These are phyloP conservation scores for Alcis repandata DNA, from an alignment of 2,888 invertebrate genomes.

Conservation along the genomic window DNA sequence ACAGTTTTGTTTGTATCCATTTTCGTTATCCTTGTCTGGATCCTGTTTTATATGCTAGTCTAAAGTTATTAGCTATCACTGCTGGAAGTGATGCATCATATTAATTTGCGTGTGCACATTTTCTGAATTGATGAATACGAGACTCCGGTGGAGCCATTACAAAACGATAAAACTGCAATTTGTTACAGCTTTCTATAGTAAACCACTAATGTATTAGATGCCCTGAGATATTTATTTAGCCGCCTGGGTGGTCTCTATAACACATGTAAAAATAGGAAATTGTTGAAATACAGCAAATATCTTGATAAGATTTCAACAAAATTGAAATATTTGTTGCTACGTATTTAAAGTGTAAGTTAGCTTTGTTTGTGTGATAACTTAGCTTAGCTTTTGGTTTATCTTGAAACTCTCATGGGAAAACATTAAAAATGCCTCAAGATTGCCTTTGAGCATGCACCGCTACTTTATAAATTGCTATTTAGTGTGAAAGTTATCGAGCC, in stretches of 20 bases:
- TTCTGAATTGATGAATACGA: conserved; percentile 23
- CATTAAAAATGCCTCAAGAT: not conserved
- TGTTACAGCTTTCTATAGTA: conserved; percentile 21
- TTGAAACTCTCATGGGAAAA: conserved; percentile 21
- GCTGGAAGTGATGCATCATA: conserved; percentile 20
- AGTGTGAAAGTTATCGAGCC: conserved; percentile 62
- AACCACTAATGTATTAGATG: conserved; percentile 16
- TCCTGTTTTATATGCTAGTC: not conserved
- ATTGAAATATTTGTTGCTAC: no score
- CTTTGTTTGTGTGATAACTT: conserved; percentile 5
- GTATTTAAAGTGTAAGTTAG: no score
- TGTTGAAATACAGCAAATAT: no score
- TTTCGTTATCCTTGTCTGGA: not conserved
- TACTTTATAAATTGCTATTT: conserved; percentile 63
- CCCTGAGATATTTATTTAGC: conserved; percentile 1
- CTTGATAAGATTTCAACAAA: not conserved
- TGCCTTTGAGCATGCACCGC: conserved; percentile 28
- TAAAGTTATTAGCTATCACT: conserved; percentile 10
- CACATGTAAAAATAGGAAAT: not conserved
- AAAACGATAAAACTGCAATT: conserved; percentile 32
- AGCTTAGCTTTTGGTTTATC: not conserved
- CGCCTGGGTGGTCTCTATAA: conserved; percentile 18
- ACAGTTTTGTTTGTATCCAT: no score
- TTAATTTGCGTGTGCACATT: conserved; percentile 20
- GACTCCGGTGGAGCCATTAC: conserved; percentile 19